phyloP scores from a whole-genome alignment of 2,113 vertebrate genomes.

The Mus musculus region GRCm39 chr2:172784501-172785000 shows the following conservation, averaged over 20 bases:
- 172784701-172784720: not conserved
- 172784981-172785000: not conserved
- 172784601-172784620: not conserved
- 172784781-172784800: not conserved
- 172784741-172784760: not conserved
- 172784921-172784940: slow-evolving; percentile 32
- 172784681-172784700: no score
- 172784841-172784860: no score
- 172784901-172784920: slow-evolving; percentile 13
- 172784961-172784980: slow-evolving; percentile 39
- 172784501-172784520: not conserved
- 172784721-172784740: not conserved
- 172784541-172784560: not conserved
- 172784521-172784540: not conserved
- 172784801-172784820: no score
- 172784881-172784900: not conserved
- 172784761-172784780: not conserved
- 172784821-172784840: not conserved
- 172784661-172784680: not conserved
- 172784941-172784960: not conserved
- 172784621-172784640: not conserved
- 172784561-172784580: no score
- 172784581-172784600: not conserved
- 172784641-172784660: not conserved
- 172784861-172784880: not conserved